These are phyloP conservation scores for Nasalis larvatus DNA, from an alignment of 2,113 vertebrate genomes.

Conservation along the genomic window DNA sequence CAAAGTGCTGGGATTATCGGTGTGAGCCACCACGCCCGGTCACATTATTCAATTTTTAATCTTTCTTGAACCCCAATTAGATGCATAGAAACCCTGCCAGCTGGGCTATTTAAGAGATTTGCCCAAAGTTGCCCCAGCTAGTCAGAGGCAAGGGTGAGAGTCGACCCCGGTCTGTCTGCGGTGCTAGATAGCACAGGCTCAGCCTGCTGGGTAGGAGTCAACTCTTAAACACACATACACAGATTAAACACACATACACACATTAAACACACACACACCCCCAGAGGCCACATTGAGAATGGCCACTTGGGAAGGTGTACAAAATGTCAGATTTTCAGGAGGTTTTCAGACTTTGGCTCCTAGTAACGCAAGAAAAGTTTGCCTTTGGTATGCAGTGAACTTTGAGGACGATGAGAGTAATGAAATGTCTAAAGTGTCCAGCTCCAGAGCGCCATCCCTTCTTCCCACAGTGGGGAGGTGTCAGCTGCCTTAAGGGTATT, in stretches of 20 bases:
- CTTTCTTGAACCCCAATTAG: background rate
- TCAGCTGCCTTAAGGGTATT: background rate
- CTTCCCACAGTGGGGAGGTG: fast-evolving
- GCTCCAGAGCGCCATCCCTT: background rate
- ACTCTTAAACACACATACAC: too few species aligned
- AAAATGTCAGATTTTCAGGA: fast-evolving
- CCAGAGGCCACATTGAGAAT: background rate
- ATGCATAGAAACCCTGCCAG: background rate
- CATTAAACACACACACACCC: background rate
- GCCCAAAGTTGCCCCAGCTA: too few species aligned
- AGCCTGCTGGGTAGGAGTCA: too few species aligned
- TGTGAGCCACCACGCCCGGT: fast-evolving
- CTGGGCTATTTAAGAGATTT: fast-evolving
- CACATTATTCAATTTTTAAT: fast-evolving
- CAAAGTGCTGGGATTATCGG: too few species aligned
- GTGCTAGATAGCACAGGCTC: too few species aligned
- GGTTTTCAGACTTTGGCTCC: fast-evolving
- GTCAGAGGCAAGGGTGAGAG: background rate
- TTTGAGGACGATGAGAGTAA: fast-evolving
- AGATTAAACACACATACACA: too few species aligned
- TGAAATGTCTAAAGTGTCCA: fast-evolving
- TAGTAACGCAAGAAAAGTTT: fast-evolving
- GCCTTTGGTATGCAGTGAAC: background rate
- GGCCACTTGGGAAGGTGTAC: background rate
- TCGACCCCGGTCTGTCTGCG: background rate